A percentile compares a stretch with the other conserved stretches of the same genome.
phyloP scores from a whole-genome alignment of 2,113 vertebrate genomes.

The Lipophrys pholis region DNA sequence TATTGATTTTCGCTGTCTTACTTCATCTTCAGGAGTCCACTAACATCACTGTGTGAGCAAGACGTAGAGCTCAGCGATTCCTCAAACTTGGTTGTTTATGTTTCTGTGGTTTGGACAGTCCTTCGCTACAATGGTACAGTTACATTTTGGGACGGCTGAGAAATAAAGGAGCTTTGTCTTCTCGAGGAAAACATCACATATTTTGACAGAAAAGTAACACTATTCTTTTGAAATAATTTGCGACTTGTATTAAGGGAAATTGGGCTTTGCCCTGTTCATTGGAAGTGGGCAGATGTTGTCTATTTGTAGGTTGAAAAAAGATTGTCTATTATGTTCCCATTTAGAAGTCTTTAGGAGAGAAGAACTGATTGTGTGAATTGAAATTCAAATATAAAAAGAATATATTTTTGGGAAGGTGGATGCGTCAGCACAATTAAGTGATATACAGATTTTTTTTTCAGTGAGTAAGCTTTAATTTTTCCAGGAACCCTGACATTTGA shows the following conservation, averaged over 20 bases:
- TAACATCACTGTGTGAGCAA: neutral
- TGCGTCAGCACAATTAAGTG: neutral
- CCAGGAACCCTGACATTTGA: slow-evolving; percentile 14
- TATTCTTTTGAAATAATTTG: neutral
- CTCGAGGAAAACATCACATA: neutral
- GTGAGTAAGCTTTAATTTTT: slow-evolving; percentile 9
- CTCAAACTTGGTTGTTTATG: neutral
- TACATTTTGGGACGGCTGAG: neutral
- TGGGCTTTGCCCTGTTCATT: neutral
- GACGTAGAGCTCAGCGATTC: neutral
- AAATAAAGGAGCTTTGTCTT: neutral
- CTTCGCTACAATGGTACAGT: neutral
- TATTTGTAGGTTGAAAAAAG: neutral
- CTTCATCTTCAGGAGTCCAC: neutral
- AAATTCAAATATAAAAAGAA: neutral
- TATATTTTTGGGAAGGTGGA: neutral
- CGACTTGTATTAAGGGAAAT: neutral
- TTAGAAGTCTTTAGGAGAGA: neutral
- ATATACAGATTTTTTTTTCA: neutral
- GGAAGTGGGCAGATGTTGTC: neutral
- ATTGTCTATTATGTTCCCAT: neutral
- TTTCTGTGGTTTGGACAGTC: neutral
- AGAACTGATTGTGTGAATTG: slow-evolving; percentile 3
- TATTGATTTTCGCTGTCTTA: neutral
- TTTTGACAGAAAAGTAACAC: neutral